A percentile compares a stretch with the other conserved stretches of the same genome.
These are phyloP conservation scores for Burhinus bistriatus DNA, from an alignment of 2,113 vertebrate species.

Conservation along the genomic window DNA sequence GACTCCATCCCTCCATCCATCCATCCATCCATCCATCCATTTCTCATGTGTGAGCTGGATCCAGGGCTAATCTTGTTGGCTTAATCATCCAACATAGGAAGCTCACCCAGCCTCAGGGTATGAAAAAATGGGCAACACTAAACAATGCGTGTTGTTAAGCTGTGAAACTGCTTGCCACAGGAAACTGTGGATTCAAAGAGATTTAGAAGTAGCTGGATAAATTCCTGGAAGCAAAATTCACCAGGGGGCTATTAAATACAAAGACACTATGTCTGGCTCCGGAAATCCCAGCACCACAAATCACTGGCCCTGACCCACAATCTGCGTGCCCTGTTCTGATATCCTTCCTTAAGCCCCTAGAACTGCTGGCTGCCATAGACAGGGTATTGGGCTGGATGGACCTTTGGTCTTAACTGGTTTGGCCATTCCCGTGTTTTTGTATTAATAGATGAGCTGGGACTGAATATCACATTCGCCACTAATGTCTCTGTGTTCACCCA, in stretches of 20 bases:
- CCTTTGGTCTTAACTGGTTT: neutral
- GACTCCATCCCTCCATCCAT: neutral
- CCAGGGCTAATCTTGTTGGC: neutral
- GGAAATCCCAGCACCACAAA: conserved; percentile 45
- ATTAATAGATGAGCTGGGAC: neutral
- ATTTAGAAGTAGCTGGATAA: conserved; percentile 43
- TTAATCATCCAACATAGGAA: neutral
- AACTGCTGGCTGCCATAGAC: neutral
- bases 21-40: neutral
- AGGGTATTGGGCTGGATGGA: neutral
- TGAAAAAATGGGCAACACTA: neutral
- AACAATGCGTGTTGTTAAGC: neutral
- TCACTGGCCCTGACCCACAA: neutral
- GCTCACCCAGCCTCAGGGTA: neutral
- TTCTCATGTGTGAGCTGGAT: neutral
- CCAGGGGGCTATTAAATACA: conserved; percentile 37
- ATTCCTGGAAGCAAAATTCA: conserved; percentile 50
- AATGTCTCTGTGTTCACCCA: neutral
- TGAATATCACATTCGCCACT: neutral
- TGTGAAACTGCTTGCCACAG: conserved; percentile 50
- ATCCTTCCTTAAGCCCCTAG: neutral
- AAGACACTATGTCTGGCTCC: conserved; percentile 8
- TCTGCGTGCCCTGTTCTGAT: neutral
- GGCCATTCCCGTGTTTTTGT: neutral
- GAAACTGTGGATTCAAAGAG: conserved; percentile 20